Evolutionary conservation across 2,113 vertebrate species (phyloP).

Genomic region (Dryoscopus gambensis): DNA sequence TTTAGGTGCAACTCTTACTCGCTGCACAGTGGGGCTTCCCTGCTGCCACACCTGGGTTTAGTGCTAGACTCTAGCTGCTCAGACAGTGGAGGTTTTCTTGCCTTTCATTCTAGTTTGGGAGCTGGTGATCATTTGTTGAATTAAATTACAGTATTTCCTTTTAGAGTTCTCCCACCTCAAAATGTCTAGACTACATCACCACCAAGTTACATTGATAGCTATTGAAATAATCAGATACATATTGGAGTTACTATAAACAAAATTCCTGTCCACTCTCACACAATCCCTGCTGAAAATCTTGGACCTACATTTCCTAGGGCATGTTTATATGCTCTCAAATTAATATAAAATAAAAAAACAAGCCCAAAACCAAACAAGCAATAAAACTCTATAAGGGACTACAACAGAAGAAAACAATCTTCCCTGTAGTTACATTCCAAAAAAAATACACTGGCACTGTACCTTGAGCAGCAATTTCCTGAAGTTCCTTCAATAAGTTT

Average conservation of each 20-base stretch:
- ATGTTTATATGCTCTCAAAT: background rate
- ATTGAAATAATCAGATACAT: background rate
- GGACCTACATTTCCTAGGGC: background rate
- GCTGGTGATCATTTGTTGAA: background rate
- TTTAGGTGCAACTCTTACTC: background rate
- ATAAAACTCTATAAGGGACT: background rate
- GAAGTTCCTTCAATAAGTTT: conserved; percentile 89
- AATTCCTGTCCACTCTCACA: background rate
- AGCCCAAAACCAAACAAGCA: background rate
- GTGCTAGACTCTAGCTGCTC: background rate
- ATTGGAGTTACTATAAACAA: background rate
- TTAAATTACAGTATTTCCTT: background rate
- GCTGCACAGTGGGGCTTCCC: background rate
- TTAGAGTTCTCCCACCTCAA: background rate
- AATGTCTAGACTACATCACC: background rate
- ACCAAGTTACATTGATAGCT: background rate
- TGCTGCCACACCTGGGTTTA: background rate
- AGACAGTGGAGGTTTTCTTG: background rate
- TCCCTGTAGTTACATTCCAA: background rate
- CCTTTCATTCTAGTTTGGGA: background rate
- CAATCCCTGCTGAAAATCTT: background rate
- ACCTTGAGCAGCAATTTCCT: conserved; percentile 89
- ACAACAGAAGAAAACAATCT: background rate
- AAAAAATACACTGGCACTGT: conserved; percentile 7
- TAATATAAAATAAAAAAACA: background rate